phyloP scores from a whole-genome alignment of 2,888 invertebrate species.

The Phaonia tiefii region DNA sequence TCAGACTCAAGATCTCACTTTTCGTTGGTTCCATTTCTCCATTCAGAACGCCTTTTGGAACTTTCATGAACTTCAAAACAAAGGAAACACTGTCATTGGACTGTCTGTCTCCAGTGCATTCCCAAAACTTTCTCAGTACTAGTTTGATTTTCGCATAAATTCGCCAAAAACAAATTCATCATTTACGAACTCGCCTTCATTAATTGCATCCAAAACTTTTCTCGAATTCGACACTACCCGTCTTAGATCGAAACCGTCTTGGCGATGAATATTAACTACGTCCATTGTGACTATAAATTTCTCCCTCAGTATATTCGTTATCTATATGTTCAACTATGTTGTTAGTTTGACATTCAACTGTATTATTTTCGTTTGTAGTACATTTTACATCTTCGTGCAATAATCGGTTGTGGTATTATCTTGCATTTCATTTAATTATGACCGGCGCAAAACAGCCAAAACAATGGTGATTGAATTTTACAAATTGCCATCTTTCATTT shows the following conservation, averaged over 20 bases:
- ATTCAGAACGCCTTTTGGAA: constrained; percentile 47
- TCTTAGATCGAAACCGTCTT: constrained; percentile 57
- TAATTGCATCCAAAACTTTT: neutral
- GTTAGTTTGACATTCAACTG: neutral
- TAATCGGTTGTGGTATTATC: neutral
- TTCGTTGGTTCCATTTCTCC: no score
- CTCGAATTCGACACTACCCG: constrained; percentile 58
- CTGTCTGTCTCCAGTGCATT: constrained; percentile 45
- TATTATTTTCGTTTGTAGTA: neutral
- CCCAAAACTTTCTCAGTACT: constrained; percentile 45
- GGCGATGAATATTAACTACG: constrained; percentile 53
- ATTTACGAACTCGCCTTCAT: neutral
- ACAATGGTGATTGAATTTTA: neutral
- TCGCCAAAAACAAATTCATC: constrained; percentile 25
- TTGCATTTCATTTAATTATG: neutral
- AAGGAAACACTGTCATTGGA: constrained; percentile 29
- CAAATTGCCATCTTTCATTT: neutral
- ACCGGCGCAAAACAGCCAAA: neutral
- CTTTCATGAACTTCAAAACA: no score
- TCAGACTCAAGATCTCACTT: constrained; percentile 37
- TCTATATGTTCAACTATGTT: neutral
- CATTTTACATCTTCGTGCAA: constrained; percentile 1
- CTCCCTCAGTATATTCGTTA: neutral
- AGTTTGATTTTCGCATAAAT: constrained; percentile 25
- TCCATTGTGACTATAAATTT: constrained; percentile 38